These are phyloP conservation scores for Hormiphora californensis DNA, from an alignment of 37 sponge, comb jelly and placozoan genomes.

Conservation along the genomic window DNA sequence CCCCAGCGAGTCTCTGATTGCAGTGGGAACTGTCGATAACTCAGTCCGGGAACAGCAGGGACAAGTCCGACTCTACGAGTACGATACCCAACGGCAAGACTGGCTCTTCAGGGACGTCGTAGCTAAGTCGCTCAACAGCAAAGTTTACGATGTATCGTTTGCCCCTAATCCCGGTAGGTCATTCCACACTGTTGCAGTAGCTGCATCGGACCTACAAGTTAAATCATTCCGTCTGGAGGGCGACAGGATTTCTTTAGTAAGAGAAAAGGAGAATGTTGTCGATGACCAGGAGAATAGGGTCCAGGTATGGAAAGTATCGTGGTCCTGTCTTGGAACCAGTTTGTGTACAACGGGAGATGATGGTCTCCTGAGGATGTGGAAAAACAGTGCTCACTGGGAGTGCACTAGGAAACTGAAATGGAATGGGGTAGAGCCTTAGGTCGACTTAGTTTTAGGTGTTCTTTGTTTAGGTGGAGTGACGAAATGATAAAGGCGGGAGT, in stretches of 20 bases:
- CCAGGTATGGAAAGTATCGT: conserved; percentile 85
- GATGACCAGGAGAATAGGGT: background rate
- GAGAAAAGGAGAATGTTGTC: background rate
- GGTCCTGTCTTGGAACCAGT: conserved; percentile 92
- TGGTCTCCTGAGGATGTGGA: conserved; percentile 85
- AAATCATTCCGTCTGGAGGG: conserved; percentile 63
- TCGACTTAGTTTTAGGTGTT: too few species aligned
- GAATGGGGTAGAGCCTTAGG: background rate
- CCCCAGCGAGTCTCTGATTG: background rate
- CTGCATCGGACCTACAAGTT: conserved; percentile 76
- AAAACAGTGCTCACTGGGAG: conserved; percentile 60
- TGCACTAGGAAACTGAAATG: conserved; percentile 16
- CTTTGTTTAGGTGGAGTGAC: too few species aligned
- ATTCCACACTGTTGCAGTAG: conserved; percentile 65
- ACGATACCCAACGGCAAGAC: background rate
- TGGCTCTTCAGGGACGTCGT: background rate
- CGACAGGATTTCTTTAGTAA: background rate
- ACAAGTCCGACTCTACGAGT: background rate
- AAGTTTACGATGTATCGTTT: conserved; percentile 84
- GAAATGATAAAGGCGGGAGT: too few species aligned
- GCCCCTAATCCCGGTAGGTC: conserved; percentile 92
- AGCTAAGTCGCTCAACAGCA: conserved; percentile 4
- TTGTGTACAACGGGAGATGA: conserved; percentile 92
- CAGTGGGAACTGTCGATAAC: background rate
- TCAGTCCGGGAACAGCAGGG: background rate